Evolutionary conservation across 2,113 vertebrate genomes (phyloP).

Genomic region (Brienomyrus brachyistius): DNA sequence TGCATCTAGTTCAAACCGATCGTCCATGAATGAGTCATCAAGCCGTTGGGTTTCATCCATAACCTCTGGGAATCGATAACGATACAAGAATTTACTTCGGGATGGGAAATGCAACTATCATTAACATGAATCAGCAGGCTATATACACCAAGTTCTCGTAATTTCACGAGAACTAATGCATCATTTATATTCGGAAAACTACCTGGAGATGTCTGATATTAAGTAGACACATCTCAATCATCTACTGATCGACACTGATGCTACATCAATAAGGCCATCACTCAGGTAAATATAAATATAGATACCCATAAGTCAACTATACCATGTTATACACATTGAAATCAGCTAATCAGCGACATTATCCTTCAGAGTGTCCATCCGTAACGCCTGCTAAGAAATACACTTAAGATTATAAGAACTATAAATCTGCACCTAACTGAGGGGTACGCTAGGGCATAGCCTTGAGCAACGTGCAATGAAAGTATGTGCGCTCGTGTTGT

Average conservation of each 20-base stretch:
- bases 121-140: background rate
- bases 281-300: background rate
- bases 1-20: slow-evolving; percentile 46
- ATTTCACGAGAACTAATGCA: background rate
- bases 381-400: background rate
- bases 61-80: background rate
- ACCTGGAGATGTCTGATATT: background rate
- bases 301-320: background rate
- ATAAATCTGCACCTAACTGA: background rate
- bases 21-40: slow-evolving; percentile 46
- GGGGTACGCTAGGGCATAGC: background rate
- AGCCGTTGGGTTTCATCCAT: slow-evolving; percentile 67
- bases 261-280: background rate
- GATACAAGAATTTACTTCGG: background rate
- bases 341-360: background rate
- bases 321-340: background rate
- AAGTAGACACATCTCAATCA: background rate
- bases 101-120: background rate
- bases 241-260: background rate
- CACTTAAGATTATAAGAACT: background rate
- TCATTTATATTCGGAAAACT: background rate
- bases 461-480: background rate
- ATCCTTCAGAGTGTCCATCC: background rate
- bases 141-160: background rate
- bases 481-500: background rate